Evolutionary conservation across 2,113 vertebrate species (phyloP).

Genomic region (Cervus canadensis): DNA sequence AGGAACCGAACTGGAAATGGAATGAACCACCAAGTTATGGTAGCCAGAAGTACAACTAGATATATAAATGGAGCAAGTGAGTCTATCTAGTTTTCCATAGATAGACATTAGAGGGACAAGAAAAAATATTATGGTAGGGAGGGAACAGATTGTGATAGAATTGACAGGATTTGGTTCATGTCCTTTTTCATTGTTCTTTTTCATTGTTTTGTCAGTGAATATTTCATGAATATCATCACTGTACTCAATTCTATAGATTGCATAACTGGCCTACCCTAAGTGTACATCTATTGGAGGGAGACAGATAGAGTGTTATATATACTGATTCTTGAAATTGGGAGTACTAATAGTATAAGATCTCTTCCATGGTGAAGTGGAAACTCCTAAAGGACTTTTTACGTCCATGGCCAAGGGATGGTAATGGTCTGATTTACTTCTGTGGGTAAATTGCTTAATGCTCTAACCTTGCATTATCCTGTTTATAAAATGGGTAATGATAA

Average conservation of each 20-base stretch:
- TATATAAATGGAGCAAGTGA: background rate
- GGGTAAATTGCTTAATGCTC: background rate
- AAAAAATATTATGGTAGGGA: background rate
- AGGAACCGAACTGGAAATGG: background rate
- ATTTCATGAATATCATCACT: background rate
- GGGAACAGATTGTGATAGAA: background rate
- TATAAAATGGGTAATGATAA: background rate
- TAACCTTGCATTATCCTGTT: background rate
- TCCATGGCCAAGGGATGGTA: rapidly evolving
- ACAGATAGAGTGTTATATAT: background rate
- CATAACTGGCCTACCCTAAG: background rate
- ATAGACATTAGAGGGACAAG: background rate
- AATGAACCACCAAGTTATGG: background rate
- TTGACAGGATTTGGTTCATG: background rate
- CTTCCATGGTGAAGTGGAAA: background rate
- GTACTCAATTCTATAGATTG: background rate
- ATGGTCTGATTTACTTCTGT: background rate
- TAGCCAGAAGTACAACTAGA: background rate
- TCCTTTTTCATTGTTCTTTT: background rate
- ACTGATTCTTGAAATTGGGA: background rate
- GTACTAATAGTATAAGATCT: background rate
- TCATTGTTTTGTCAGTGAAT: background rate
- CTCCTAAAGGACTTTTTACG: background rate
- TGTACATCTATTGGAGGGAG: background rate
- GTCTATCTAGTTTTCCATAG: background rate